phyloP scores from a whole-genome alignment of 1,140 invertebrate genomes.

The Bombyx mori region DNA sequence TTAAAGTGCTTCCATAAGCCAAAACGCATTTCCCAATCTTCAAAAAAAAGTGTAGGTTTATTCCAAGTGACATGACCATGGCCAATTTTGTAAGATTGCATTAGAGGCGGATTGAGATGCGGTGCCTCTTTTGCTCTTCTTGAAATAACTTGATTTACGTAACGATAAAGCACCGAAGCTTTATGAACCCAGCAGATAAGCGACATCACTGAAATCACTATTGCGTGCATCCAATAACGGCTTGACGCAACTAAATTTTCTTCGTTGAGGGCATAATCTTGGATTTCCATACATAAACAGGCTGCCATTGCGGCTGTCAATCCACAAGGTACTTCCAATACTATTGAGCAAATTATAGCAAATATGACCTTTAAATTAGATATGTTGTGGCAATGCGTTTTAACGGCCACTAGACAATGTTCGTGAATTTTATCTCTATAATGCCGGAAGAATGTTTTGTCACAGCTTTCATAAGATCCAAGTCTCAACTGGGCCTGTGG shows the following conservation, averaged over 20 bases:
- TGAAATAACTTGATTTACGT: conserved; percentile 70
- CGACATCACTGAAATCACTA: conserved; percentile 72
- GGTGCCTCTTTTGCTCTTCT: conserved; percentile 72
- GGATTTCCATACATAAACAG: conserved; percentile 72
- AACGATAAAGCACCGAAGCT: conserved; percentile 70
- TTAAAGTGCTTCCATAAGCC: conserved; percentile 75
- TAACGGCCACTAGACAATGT: conserved; percentile 60
- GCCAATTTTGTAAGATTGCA: conserved; percentile 67
- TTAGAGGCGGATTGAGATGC: conserved; percentile 74
- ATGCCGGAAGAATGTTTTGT: conserved; percentile 66
- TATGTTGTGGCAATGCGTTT: conserved; percentile 54
- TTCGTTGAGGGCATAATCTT: conserved; percentile 62
- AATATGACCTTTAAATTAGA: conserved; percentile 70
- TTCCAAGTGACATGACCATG: conserved; percentile 73
- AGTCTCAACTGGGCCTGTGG: conserved; percentile 49
- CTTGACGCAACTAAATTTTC: conserved; percentile 29
- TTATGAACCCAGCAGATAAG: conserved; percentile 74
- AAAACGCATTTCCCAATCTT: conserved; percentile 75
- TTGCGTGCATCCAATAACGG: conserved; percentile 71
- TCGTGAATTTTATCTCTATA: conserved; percentile 68
- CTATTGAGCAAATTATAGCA: conserved; percentile 68
- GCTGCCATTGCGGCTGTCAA: conserved; percentile 71
- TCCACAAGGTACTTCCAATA: conserved; percentile 73
- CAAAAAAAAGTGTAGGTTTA: conserved; percentile 74
- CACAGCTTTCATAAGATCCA: conserved; percentile 42